Base-by-base conservation (phyloP, 2,113 vertebrate species). In the Donacobius atricapilla region DNA sequence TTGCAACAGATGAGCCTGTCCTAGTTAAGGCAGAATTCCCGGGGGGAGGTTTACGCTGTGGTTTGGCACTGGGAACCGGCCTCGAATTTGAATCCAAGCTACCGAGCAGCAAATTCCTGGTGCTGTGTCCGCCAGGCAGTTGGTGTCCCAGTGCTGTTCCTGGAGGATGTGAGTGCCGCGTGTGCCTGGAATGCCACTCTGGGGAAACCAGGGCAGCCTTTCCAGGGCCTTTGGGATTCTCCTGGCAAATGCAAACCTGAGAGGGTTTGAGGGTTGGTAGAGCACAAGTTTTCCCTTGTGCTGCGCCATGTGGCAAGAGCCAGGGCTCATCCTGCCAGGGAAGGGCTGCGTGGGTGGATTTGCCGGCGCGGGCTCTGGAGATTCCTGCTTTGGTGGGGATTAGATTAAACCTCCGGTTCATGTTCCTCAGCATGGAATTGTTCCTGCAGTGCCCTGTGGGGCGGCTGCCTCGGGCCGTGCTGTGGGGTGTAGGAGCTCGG, bases 1-100 rank as follows among this genome's bases (percentile, higher is more conserved):
- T 65, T 83, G 68, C 87, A 89, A 39, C 84, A 93, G 92, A 87
- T 90, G 90, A 92, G 90, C 6, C 93, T 90, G 72, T 65, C 95
- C 95, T 73, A 76, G 63, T 70, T 87, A 63, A 51, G 77, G 90
- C 91, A 71, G 54, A 71, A 50, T 64, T 90, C 95, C 91, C 33
- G 12, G 85, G 94, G 92, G 85, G 85, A n/a, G n/a, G n/a, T n/a
- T 95, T 92, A 45, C 86, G 9, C 88, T 78, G 86, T 45, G 92
- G 96, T 85, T 93, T 97, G 92, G 87, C 88, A 71, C 42, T 7
- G 45, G 71, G 68, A 91, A 16, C 48, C 0, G 0, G 75, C 47
- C 82, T 68, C 0, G 7, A 25, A 13, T 87, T 92, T 90, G 79
- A 90, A 89, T 94, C 60, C 0, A 3, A 57, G 89, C 45, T 84